Evolutionary conservation across 2,888 invertebrate genomes (phyloP), one percentile per base, ranked within the genome.

Genomic region (Rhagonycha lutea): DNA sequence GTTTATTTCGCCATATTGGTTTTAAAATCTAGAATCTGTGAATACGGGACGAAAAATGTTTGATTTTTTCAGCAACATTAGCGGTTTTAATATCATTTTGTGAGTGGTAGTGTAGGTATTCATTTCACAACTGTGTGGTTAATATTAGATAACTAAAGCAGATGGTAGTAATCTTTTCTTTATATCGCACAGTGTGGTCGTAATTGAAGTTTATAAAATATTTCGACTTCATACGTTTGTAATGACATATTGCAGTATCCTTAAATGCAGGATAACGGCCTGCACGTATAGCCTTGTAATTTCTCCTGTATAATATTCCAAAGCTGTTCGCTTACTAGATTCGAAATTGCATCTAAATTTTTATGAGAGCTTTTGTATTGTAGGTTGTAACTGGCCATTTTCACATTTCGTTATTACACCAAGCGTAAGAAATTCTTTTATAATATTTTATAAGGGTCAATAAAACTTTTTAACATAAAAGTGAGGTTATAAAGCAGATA

Each of bases 341-440:
- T 75, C 69, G 71, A 75, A 75, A 77, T 77, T 79, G 79, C 79
- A 79, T 75, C 77, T 79, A 75, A 77, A 75, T 75, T 79, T 79
- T 78, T 77, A 73, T 65, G 69, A 61, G 69, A 62, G 67, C 69
- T 69, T 68, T 72, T 72, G 72, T 62, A 68, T 62, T 72, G 68
- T 72, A 72, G 61, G 72, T 73, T 73, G 65, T 69, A 73, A 69
- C 69, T 73, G 62, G 73, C 69, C 69, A 73, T 73, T 69, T 73
- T 63, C 73, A 73, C 73, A 69, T 73, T 63, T 69, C 29, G 72
- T 68, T 68, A 72, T 72, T 72, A 61, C 72, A 72, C 68, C 29
- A 18, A 67, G 68, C 68, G 68, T 18, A 72, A 72, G 72, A 72
- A 68, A 61, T 72, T 68, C 68, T 18, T 72, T 61, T 68, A 29